A percentile compares a stretch with the other conserved stretches of the same genome.
Evolutionary conservation across 2,113 vertebrate genomes (phyloP).

Genomic region (Hucho hucho): DNA sequence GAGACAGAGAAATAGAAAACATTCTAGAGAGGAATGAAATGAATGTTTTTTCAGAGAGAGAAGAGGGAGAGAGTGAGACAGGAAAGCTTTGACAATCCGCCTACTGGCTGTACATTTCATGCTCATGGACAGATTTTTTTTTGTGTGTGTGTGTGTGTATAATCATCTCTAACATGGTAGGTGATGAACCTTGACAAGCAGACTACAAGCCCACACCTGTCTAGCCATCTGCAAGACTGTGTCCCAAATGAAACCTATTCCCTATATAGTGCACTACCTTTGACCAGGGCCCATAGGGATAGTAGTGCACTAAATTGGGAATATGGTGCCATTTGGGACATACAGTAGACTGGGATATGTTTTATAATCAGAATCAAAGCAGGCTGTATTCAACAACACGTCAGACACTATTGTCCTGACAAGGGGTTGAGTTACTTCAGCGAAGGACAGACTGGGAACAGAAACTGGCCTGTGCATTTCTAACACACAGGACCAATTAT

Average conservation of each 20-base stretch:
- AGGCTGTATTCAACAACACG: background rate
- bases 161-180: background rate
- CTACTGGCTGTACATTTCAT: background rate
- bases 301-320: background rate
- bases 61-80: background rate
- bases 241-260: background rate
- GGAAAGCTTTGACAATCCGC: background rate
- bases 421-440: background rate
- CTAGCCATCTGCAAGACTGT: too few species aligned
- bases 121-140: background rate
- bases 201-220: too few species aligned
- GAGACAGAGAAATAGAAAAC: background rate
- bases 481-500: too few species aligned
- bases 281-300: background rate
- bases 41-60: background rate
- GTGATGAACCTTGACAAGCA: background rate
- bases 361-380: background rate
- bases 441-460: too few species aligned
- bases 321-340: background rate
- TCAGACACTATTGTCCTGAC: background rate
- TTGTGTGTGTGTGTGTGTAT: slow-evolving; percentile 13
- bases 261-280: background rate
- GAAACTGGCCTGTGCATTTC: too few species aligned
- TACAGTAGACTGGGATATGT: background rate
- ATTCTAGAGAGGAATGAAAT: background rate